Evolutionary conservation across 2,888 invertebrate species (phyloP), one percentile per base, ranked within the genome.

Genomic region (Pocota personata): DNA sequence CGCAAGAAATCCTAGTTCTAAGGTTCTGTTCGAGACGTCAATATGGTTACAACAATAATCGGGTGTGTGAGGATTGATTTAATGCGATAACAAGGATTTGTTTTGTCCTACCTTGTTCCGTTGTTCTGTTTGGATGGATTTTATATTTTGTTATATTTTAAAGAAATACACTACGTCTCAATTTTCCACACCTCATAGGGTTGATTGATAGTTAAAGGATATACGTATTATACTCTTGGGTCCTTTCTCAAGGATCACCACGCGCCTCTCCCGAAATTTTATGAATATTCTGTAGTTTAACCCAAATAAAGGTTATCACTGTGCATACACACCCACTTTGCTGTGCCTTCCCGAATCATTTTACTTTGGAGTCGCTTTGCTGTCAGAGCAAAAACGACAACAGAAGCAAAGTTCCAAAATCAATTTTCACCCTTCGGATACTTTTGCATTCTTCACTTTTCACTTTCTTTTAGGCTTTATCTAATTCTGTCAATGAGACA

Each of bases 311-410:
- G 66, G 62, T 69, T 73, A 78, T 78, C 66, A 62, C 67, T 37
- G 37, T 46, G 46, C 57, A 79, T 73, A 79, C 78, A 83, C 78
- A 83, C 79, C 73, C 73, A 83, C 58, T 82, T 82, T 40, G 60
- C 14, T n/a, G 6, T 32, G 3, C 27, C 4, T 50, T 52, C 52
- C 12, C 21, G 1, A 30, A 52, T 64, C 43, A 43, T 21, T 64
- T 64, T n/a, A 40, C 37, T 60, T 30, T 27, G 40, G 40, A 19
- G n/a, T 30, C n/a, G 52, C 50, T 50, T 60, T 66, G 40, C 19
- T 19, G 27, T 55, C 43, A 66, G 48, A 55, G 57, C 30, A 64
- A 64, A 55, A 24, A 71, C n/a, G n/a, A 55, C 55, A 46, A 64
- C 43, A 46, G 30, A 12, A 55, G 50, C 8, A 30, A 40, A 52